A percentile compares a stretch with the other conserved stretches of the same genome.
Conservation (phyloP, 2,888 invertebrate species). For the Allophyes oxyacanthae region DNA sequence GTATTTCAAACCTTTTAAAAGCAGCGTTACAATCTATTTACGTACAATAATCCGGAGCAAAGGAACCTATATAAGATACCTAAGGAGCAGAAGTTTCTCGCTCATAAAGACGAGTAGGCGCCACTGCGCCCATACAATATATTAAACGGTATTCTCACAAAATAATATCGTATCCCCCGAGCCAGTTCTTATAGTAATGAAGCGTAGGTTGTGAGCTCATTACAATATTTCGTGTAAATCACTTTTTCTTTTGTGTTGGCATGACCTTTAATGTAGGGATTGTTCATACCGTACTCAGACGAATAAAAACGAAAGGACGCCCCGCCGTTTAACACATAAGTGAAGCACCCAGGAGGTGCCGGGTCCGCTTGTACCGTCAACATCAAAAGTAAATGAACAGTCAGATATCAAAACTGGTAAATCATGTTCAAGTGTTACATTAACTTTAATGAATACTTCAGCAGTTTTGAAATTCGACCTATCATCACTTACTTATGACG, state of each 20-base stretch:
- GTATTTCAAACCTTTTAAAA: neutral
- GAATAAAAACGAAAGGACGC: too few relatives aligned
- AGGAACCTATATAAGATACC: constrained; percentile 13
- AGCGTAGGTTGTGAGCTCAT: constrained; percentile 36
- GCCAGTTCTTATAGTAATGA: constrained; percentile 33
- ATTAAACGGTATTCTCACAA: constrained; percentile 34
- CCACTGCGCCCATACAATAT: constrained; percentile 34
- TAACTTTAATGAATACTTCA: too few relatives aligned
- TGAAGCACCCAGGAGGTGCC: too few relatives aligned
- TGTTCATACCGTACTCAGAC: too few relatives aligned
- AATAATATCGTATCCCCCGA: constrained; percentile 30
- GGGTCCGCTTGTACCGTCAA: too few relatives aligned
- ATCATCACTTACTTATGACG: too few relatives aligned
- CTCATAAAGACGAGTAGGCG: constrained; percentile 41
- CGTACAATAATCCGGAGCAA: constrained; percentile 14
- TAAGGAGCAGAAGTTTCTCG: constrained; percentile 26
- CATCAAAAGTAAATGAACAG: too few relatives aligned
- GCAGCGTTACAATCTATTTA: constrained; percentile 19
- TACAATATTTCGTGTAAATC: constrained; percentile 26
- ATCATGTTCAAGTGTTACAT: too few relatives aligned
- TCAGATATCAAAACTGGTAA: too few relatives aligned
- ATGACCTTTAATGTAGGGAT: too few relatives aligned
- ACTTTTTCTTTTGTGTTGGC: neutral
- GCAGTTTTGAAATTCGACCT: too few relatives aligned
- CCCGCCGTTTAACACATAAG: too few relatives aligned